Evolutionary conservation across 2,113 vertebrate genomes (phyloP).

Genomic region (Azemiops feae): DNA sequence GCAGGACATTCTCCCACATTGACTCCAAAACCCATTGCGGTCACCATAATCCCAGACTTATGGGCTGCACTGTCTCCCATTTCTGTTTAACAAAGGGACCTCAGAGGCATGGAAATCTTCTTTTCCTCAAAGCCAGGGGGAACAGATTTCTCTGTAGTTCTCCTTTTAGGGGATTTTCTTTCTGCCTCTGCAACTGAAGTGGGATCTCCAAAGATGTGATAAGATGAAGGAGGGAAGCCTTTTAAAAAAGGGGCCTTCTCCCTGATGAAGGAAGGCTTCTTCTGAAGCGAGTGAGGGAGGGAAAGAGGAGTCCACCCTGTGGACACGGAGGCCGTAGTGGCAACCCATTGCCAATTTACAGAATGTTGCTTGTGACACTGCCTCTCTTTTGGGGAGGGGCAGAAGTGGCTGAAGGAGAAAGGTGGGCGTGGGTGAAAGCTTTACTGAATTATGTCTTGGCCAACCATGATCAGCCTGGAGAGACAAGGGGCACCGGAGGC

Average conservation of each 20-base stretch:
- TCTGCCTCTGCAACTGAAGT: not conserved
- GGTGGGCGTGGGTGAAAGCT: not conserved
- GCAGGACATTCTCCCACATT: not conserved
- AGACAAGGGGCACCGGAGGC: not conserved
- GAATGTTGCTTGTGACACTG: too few relatives aligned
- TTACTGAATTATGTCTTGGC: not conserved
- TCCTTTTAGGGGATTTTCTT: not conserved
- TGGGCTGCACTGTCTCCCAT: not conserved
- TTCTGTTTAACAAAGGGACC: not conserved
- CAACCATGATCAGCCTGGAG: not conserved
- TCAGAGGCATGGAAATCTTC: not conserved
- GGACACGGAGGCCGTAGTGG: too few relatives aligned
- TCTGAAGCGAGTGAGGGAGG: too few relatives aligned
- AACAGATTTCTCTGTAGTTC: not conserved
- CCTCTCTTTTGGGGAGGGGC: not conserved
- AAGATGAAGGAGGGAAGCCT: too few relatives aligned
- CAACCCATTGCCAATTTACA: not conserved
- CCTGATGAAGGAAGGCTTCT: too few relatives aligned
- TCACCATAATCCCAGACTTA: not conserved
- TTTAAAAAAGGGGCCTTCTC: too few relatives aligned
- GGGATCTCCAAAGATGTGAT: too few relatives aligned
- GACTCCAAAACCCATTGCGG: too few relatives aligned
- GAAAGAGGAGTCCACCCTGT: too few relatives aligned
- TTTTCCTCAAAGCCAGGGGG: not conserved
- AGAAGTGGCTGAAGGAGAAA: not conserved